Evolutionary conservation across 2,888 invertebrate genomes (phyloP), one percentile per base, ranked within the genome.

Genomic region (Ectropis crepuscularia): DNA sequence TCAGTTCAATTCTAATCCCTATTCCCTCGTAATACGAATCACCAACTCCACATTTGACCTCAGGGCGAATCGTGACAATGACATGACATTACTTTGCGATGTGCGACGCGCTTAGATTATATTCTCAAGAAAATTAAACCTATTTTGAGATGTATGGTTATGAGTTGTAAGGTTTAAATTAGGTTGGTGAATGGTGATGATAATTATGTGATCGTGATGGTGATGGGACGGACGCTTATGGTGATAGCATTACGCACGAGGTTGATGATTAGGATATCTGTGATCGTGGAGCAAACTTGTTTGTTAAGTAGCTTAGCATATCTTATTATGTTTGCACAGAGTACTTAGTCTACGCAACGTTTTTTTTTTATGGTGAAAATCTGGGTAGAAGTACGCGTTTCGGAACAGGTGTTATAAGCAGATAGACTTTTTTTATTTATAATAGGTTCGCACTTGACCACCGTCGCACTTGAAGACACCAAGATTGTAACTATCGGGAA

Each of bases 41-140:
- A 60, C 8, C 38, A 37, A 57, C 37, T 54, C 49, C 46, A 11
- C 63, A 57, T 63, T 60, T 65, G 62, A 68, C 70, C 82, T 68
- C 10, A 51, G 75, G 83, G 81, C 76, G 74, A 82, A 74, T 85
- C 85, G 85, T 86, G 85, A 82, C 73, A 76, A 78, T 80, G 82
- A 81, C 75, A 76, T 76, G 77, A 72, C 75, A 75, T 78, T 80
- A 76, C 67, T 71, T 66, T 73, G 75, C 65, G 72, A 66, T 65
- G 65, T 70, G 71, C 70, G 71, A 74, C 70, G 67, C 55, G 63
- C 65, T 51, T 55, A 43, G 55, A 65, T n/a, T 42, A 57, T 48
- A 11, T 60, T 53, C 37, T 28, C 9, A 11, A 41, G 46, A 38
- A 43, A 5, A 9, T 9, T 5, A 43, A 43, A 10, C 28, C 38